These are phyloP conservation scores for Oryzias sinensis DNA, from an alignment of 2,797 vertebrate species.

Conservation along the genomic window DNA sequence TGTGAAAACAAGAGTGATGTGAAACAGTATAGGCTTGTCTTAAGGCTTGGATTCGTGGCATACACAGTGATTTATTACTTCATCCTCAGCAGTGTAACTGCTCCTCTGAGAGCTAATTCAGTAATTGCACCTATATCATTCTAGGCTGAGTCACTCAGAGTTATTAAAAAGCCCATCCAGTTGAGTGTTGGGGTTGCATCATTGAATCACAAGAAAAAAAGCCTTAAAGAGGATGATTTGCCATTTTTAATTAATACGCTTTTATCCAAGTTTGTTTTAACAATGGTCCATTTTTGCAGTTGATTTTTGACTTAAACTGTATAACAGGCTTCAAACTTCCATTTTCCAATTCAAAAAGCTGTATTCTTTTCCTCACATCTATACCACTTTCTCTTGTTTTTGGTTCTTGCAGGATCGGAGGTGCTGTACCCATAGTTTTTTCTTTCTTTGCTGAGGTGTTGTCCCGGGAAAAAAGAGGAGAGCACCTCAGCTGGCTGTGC, in stretches of 20 bases:
- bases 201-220: neutral
- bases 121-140: conserved; percentile 58
- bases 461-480: conserved; percentile 93
- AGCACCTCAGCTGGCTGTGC: conserved; percentile 97
- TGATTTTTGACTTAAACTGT: neutral
- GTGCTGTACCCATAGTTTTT: conserved; percentile 93
- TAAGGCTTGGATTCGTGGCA: conserved; percentile 6
- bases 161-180: conserved; percentile 68
- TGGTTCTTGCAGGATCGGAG: conserved; percentile 86
- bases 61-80: conserved; percentile 45
- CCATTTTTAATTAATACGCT: too few relatives aligned
- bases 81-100: conserved; percentile 29
- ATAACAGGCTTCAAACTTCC: neutral
- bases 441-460: conserved; percentile 97
- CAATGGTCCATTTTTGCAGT: too few relatives aligned
- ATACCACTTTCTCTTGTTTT: conserved; percentile 26
- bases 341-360: neutral
- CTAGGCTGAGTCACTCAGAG: conserved; percentile 53
- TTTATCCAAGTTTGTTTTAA: too few relatives aligned
- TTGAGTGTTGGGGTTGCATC: too few relatives aligned
- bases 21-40: conserved; percentile 1
- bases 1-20: conserved; percentile 1
- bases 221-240: neutral
- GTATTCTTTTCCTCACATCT: neutral
- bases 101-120: conserved; percentile 63